Base-by-base conservation (phyloP, 1,140 invertebrate genomes). In the Drosophila busckii region DNA sequence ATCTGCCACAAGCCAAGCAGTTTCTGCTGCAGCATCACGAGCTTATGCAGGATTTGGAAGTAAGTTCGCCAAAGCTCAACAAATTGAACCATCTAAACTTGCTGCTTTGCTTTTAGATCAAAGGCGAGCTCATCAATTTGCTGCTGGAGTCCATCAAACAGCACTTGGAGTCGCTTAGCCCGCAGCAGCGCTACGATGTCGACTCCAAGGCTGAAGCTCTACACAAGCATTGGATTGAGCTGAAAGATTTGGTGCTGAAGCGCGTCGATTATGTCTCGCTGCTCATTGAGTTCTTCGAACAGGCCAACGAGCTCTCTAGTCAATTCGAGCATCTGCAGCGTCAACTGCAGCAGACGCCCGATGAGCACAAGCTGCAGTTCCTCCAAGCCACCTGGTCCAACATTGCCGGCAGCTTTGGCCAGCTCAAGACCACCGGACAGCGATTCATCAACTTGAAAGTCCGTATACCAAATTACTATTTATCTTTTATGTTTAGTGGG, bases 21-120 rank as follows among this genome's bases (percentile, higher is more conserved):
- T 96, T 95, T 83, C 89, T 94, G 26, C 89, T 94, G 71, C 88
- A 93, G 54, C 94, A 96, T 84, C 90, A 92, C 61, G 91, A 93
- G 76, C 85, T 96, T 7, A 89, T 93, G 56, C 91, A 91, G 71
- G 94, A 96, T 86, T 88, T 96, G 41, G 90, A 93, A 87, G 93
- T 93, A 13, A 38, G 8, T 37, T 8, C 6, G 1, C 2, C n/a
- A 9, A 8, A 31, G 10, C 5, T 1, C 9, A 1, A 29, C 4
- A 22, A 23, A 29, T 3, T 1, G 8, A 17, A 48, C 5, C 8
- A 1, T 0, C 0, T 20, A 28, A 37, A 64, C 54, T 42, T 46
- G 61, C 58, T 42, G 9, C 38, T 13, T 17, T n/a, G 2, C 85
- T 85, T 64, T 0, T 2, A 93, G 92, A 90, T 89, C 65, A 93